Base-by-base conservation (phyloP, 2,797 vertebrate genomes). In the Chromobotia macracanthus region DNA sequence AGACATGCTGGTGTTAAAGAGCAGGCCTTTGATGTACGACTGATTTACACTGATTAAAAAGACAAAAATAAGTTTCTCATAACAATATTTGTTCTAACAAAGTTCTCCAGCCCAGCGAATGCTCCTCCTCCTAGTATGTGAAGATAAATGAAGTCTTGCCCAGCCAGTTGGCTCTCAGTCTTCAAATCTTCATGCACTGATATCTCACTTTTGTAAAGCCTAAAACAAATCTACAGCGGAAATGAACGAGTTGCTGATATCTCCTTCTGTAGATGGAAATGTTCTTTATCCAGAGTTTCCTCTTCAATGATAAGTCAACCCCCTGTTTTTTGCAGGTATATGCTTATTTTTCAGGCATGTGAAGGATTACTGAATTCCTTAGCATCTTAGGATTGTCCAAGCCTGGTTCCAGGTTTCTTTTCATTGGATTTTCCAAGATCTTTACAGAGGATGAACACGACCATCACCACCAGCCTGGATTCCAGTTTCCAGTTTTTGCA, bases 51-150 rank as follows among this genome's bases (percentile, higher is more conserved):
- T 19, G 8, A 10, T 23, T 12, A 58, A n/a, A 35, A 41, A 21
- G n/a, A 21, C 12, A 35, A 18, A 16, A 38, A 55, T 1, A 38
- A 5, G 53, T 46, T 16, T 44, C 35, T 72, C 9, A 58, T 19
- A 72, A 19, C 9, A 58, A 23, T 25, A 25, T 25, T 60, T 15
- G 18, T 16, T 61, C 28, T 25, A 28, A 35, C 50, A 53, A 64
- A 66, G 31, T n/a, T 44, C 15, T 66, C 31, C 10, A 12, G 50
- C 60, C 46, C 72, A 75, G 1, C 3, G 0, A 56, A 58, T 58
- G 74, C 75, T 68, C 75, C 75, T 76, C 64, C 74, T 75, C 12
- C 73, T 21, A 15, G n/a, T 7, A 21, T 50, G 11, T 10, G 53
- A 35, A 58, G 25, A 68, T 38, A 77, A 68, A 44, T 56, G 23